phyloP scores from a whole-genome alignment of 2,113 vertebrate genomes.

The Gymnorhina tibicen region DNA sequence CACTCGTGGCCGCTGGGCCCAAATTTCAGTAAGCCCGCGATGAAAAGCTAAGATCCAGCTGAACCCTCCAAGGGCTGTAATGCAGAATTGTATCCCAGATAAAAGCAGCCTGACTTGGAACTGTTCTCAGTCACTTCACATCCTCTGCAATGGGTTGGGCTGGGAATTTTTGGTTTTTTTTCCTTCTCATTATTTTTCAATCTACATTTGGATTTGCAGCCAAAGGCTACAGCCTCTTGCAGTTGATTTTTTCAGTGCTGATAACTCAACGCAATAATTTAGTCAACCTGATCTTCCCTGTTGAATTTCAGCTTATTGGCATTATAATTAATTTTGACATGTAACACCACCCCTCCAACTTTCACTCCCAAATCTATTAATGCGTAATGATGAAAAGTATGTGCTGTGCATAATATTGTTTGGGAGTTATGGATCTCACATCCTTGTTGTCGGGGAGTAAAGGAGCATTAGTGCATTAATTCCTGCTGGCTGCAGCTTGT shows the following conservation, averaged over 20 bases:
- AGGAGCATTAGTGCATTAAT: background rate
- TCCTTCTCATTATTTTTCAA: background rate
- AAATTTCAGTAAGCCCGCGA: background rate
- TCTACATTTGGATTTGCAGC: background rate
- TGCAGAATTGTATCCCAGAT: background rate
- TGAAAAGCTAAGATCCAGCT: background rate
- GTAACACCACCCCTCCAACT: slow-evolving; percentile 63
- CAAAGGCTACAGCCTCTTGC: slow-evolving; percentile 22
- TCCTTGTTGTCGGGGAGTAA: background rate
- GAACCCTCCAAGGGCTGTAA: background rate
- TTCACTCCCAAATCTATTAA: slow-evolving; percentile 54
- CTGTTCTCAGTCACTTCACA: background rate
- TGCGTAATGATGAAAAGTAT: slow-evolving; percentile 47
- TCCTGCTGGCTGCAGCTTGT: background rate
- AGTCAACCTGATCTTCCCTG: slow-evolving; percentile 56
- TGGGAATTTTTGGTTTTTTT: background rate
- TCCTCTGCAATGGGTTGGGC: background rate
- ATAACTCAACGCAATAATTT: slow-evolving; percentile 48
- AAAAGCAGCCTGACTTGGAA: background rate
- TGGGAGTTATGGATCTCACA: slow-evolving; percentile 7
- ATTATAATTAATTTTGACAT: slow-evolving; percentile 65
- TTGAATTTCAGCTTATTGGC: slow-evolving; percentile 57
- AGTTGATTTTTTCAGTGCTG: slow-evolving; percentile 28
- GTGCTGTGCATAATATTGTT: slow-evolving; percentile 16
- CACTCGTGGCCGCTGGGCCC: background rate